Evolutionary conservation across 2,113 vertebrate species (phyloP), one percentile per base, ranked within the genome.

Genomic region (Actenoides hombroni): DNA sequence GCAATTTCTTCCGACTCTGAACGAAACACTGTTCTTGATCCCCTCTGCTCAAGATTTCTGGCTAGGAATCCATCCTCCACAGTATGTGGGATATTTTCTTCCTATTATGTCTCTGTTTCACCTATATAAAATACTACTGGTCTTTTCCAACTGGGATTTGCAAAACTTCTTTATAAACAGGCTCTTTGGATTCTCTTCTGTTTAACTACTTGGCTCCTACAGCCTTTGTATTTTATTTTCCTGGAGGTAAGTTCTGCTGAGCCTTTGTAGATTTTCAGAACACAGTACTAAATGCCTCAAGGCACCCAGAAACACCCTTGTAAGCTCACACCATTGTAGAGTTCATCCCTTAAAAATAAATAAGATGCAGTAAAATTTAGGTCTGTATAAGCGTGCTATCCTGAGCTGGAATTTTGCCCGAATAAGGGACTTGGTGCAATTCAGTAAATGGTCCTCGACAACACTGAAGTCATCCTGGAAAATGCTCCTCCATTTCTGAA

Each of bases 141-240:
- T 49, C 40, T 83, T 95, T 88, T 73, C 37, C 77, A 39, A 59
- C 11, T 11, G 9, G 18, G 65, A 93, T 83, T 94, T 84, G 42
- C 29, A 83, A 81, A 86, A 64, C 48, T 71, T 80, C 28, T 76
- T 70, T 14, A 18, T 53, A 71, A 96, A 77, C 11, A 75, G 35
- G 21, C 15, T 60, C 29, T 91, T 68, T 83, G 37, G 28, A 74
- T 67, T 86, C 56, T 60, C 23, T 93, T 37, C 63, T 51, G n/a
- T 81, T 92, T 83, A 74, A 83, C 49, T 77, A 82, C 44, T 88
- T 73, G 61, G 19, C 5, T 93, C 29, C 71, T 86, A 18, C 40
- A 44, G 61, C 23, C 69, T n/a, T 81, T 19, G 15, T 28, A 33
- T 63, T 74, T 79, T 90, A 54, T 93, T 90, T 96, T 88, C 46